Evolutionary conservation across 92 coral and sea anemone genomes (phyloP), one percentile per base, ranked within the genome.

Genomic region (Zoanthus gigantus): DNA sequence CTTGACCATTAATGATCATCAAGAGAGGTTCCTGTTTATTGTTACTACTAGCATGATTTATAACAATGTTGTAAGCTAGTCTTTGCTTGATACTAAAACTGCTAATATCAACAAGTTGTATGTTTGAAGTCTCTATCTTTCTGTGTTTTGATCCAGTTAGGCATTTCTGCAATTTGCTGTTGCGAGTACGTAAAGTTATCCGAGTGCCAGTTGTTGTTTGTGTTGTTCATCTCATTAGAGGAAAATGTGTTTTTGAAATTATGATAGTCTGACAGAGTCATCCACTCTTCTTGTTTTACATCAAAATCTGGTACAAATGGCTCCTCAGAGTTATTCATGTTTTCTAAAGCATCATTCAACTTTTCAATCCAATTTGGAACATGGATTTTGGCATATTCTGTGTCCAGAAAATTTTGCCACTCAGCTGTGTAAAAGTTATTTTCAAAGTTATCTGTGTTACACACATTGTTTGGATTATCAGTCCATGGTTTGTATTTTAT

Each of bases 81-180:
- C 50, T 89, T 83, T 89, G 88, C 58, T 60, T 83, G 6, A 71
- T 63, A 74, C 83, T 89, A 42, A 89, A 89, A 74, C 63, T 71
- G 37, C 61, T 47, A 44, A 57, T 32, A 54, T 86, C 74, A 12
- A 45, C 47, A 44, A 67, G 65, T 30, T 69, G 31, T 44, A 58
- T 28, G 5, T 28, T 0, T n/a, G 30, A 12, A 32, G 28, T 5
- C 0, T 60, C 44, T 46, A 9, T 76, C 78, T 76, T 73, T 87
- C 66, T 86, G 61, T 53, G 78, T 72, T 80, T 90, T 86, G 47
- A 90, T 82, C 93, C 90, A 90, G 53, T 86, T 78, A 30, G 90
- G 93, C 93, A 90, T 90, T 71, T 80, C 88, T 87, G 82, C 90
- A 28, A 86, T 86, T 56, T 87, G 90, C 83, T 86, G 77, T 46